Percentiles rank a stretch among this genome's conserved stretches.
These are phyloP conservation scores for Amphiprion percula DNA, from an alignment of 2,113 vertebrate species.

Conservation along the genomic window DNA sequence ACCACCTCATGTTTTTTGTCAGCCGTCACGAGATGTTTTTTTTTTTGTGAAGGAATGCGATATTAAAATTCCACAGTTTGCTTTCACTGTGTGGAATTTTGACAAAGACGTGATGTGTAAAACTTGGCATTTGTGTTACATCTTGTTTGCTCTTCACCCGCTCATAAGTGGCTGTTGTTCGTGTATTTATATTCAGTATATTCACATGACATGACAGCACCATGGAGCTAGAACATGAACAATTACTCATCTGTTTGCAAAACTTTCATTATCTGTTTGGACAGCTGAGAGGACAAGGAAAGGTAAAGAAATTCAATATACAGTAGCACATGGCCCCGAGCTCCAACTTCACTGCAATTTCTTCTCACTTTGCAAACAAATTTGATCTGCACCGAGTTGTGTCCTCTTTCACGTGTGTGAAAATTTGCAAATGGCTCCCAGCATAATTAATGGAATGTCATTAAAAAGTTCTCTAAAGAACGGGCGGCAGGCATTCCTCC, in stretches of 20 bases:
- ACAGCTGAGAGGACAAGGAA: conserved; percentile 65
- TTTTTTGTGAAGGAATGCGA: not conserved
- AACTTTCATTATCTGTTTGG: conserved; percentile 48
- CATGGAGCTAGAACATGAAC: not conserved
- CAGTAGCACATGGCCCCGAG: not conserved
- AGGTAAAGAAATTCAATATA: conserved; percentile 54
- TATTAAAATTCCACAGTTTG: not conserved
- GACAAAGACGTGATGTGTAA: no score
- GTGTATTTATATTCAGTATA: no score
- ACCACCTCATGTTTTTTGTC: no score
- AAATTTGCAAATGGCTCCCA: conserved; percentile 45
- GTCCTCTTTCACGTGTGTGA: conserved; percentile 27
- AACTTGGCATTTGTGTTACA: no score
- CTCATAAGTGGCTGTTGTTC: no score
- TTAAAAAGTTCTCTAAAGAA: conserved; percentile 65
- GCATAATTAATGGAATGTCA: conserved; percentile 62
- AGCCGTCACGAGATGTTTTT: no score
- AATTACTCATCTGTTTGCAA: not conserved
- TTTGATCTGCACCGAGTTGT: conserved; percentile 36
- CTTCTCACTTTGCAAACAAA: conserved; percentile 54
- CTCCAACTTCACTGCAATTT: conserved; percentile 29
- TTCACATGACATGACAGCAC: no score
- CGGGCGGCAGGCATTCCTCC: conserved; percentile 51
- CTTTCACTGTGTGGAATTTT: no score
- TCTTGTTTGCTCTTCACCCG: no score